Evolutionary conservation across 2,113 vertebrate species (phyloP).

Genomic region (Rallus limicola): DNA sequence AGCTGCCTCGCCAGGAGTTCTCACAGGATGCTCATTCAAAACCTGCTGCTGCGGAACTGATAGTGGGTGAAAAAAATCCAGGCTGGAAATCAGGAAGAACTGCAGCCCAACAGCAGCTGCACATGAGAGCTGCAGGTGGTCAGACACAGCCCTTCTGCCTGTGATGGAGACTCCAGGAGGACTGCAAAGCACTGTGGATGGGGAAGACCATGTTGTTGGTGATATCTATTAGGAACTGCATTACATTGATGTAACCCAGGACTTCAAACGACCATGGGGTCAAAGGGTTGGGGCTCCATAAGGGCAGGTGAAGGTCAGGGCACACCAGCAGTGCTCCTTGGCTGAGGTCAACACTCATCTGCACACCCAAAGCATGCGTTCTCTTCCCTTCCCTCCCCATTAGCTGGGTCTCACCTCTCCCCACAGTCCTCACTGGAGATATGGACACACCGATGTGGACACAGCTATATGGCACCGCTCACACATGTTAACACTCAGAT

Average conservation of each 20-base stretch:
- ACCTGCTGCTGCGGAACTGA: neutral
- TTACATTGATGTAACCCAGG: neutral
- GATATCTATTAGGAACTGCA: neutral
- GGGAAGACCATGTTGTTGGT: neutral
- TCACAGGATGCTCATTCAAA: neutral
- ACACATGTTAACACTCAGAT: neutral
- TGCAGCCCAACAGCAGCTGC: neutral
- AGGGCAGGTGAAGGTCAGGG: neutral
- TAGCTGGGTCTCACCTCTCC: neutral
- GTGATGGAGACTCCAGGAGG: neutral
- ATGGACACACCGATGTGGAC: neutral
- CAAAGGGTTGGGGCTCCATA: neutral
- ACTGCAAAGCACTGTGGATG: neutral
- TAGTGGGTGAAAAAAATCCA: neutral
- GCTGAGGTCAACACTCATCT: neutral
- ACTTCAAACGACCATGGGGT: neutral
- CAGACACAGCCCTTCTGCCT: neutral
- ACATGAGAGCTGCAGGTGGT: fast-evolving
- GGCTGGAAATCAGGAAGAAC: neutral
- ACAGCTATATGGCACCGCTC: neutral
- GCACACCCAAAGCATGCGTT: neutral
- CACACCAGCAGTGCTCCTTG: neutral
- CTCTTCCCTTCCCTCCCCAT: neutral
- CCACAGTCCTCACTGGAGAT: neutral
- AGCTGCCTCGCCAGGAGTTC: neutral